Evolutionary conservation across 1,140 invertebrate genomes (phyloP).

Genomic region (Tribolium castaneum): DNA sequence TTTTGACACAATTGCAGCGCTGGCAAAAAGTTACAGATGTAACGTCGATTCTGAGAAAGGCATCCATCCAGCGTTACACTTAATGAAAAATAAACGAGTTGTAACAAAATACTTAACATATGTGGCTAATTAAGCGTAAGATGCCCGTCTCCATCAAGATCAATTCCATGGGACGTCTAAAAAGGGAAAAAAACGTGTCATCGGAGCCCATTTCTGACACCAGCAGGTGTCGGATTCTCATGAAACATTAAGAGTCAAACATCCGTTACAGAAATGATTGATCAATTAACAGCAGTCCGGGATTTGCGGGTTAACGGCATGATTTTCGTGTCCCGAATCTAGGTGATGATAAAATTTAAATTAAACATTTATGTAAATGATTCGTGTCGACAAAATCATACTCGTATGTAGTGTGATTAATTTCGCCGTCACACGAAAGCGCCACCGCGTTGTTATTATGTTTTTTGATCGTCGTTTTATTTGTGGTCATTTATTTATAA

Average conservation of each 20-base stretch:
- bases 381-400: conserved; percentile 49
- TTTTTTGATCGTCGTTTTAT: conserved; percentile 39
- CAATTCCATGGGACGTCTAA: conserved; percentile 36
- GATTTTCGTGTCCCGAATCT: conserved; percentile 47
- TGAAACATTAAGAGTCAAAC: conserved; percentile 45
- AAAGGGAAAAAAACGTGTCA: conserved; percentile 49
- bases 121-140: conserved; percentile 50
- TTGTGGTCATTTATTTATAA: conserved; percentile 17
- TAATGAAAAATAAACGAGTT: conserved; percentile 50
- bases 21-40: conserved; percentile 40
- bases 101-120: conserved; percentile 49
- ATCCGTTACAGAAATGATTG: conserved; percentile 49
- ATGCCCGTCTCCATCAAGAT: conserved; percentile 43
- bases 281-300: conserved; percentile 38
- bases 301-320: conserved; percentile 42
- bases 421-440: conserved; percentile 43
- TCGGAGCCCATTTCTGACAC: conserved; percentile 42
- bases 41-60: conserved; percentile 32
- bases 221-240: conserved; percentile 48
- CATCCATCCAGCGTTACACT: conserved; percentile 27
- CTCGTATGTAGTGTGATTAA: conserved; percentile 47
- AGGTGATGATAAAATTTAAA: conserved; percentile 51
- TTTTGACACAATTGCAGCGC: background rate
- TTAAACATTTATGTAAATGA: conserved; percentile 51
- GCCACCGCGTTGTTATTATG: conserved; percentile 39